Evolutionary conservation across 2,888 invertebrate genomes (phyloP).

Genomic region (Glyphotaelius pellucidus): DNA sequence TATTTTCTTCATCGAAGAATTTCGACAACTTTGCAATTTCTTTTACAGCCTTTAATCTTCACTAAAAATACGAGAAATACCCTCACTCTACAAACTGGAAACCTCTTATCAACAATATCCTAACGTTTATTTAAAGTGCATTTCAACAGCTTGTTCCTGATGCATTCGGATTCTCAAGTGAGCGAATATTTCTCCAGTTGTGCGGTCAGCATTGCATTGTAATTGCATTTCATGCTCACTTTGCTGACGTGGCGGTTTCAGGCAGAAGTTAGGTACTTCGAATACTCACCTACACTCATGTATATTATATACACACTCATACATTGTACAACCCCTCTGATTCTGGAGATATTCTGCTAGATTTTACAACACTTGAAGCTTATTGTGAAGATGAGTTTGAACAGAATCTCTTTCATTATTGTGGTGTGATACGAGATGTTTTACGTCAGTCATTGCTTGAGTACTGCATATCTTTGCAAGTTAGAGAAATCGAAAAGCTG

Average conservation of each 20-base stretch:
- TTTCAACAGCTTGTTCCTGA: slow-evolving; percentile 21
- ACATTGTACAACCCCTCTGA: background rate
- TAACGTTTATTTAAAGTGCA: slow-evolving; percentile 27
- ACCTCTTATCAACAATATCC: background rate
- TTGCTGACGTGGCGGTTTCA: slow-evolving; percentile 34
- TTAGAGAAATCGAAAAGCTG: background rate
- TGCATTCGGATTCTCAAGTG: slow-evolving; percentile 33
- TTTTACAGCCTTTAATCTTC: too few species aligned
- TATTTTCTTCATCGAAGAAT: background rate
- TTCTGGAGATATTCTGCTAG: background rate
- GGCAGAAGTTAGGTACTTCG: slow-evolving; percentile 6
- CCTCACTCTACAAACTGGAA: background rate
- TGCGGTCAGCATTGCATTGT: slow-evolving; percentile 58
- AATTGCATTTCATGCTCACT: slow-evolving; percentile 56
- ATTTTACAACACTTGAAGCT: background rate
- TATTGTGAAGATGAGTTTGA: background rate
- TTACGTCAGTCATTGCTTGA: background rate
- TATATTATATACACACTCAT: too few species aligned
- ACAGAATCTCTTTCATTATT: background rate
- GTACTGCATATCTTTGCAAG: background rate
- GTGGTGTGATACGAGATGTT: background rate
- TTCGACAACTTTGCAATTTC: background rate
- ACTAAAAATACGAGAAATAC: background rate
- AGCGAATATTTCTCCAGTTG: slow-evolving; percentile 35
- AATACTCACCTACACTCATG: background rate